Evolutionary conservation across 2,888 invertebrate species (phyloP).

Genomic region (Punctoribates punctum): DNA sequence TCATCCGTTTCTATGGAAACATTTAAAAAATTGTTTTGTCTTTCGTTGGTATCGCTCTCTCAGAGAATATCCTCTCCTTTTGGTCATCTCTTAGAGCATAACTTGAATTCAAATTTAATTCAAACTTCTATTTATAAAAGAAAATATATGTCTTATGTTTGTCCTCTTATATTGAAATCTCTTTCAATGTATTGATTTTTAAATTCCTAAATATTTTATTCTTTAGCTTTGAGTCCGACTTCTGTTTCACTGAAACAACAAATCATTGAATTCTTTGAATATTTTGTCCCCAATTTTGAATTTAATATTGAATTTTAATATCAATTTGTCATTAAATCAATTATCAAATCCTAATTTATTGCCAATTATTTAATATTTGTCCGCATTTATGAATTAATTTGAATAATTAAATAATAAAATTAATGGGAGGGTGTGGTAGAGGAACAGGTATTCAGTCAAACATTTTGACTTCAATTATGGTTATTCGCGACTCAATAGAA

Average conservation of each 20-base stretch:
- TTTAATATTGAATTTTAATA: no score
- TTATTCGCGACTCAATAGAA: background rate
- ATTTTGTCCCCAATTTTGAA: no score
- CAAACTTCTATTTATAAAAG: constrained; percentile 3
- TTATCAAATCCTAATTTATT: no score
- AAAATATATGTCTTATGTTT: background rate
- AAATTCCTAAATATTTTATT: background rate
- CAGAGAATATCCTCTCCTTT: background rate
- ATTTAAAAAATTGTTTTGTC: constrained; percentile 1
- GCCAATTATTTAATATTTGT: background rate
- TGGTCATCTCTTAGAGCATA: background rate
- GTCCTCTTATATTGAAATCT: constrained; percentile 8
- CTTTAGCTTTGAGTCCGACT: background rate
- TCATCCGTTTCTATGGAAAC: constrained; percentile 32
- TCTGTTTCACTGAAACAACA: background rate
- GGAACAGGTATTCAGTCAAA: background rate
- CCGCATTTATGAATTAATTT: background rate
- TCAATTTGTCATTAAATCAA: no score
- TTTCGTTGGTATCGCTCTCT: background rate
- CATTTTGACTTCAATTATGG: background rate
- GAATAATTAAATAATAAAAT: constrained; percentile 4
- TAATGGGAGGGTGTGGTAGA: constrained; percentile 8
- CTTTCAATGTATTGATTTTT: background rate
- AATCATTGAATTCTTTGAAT: no score
- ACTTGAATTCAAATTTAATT: constrained; percentile 15